A percentile compares a stretch with the other conserved stretches of the same genome.
Evolutionary conservation across 1,140 invertebrate genomes (phyloP).

Genomic region (Eueides isabella): DNA sequence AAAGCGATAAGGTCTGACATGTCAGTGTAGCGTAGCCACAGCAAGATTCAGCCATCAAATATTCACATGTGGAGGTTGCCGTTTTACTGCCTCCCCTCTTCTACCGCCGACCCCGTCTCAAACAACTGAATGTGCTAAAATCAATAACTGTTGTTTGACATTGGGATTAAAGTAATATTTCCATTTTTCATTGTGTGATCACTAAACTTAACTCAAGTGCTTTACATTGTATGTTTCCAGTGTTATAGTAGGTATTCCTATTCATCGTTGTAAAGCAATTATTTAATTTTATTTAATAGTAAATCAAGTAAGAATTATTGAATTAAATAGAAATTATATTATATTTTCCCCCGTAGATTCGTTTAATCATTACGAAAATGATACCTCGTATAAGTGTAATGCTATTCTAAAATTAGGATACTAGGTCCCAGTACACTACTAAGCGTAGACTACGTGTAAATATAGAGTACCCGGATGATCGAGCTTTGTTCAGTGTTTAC

Average conservation of each 20-base stretch:
- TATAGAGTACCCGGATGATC: too few relatives aligned
- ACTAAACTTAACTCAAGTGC: neutral
- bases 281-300: neutral
- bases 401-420: too few relatives aligned
- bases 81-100: constrained; percentile 66
- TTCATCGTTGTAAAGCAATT: neutral
- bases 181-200: constrained; percentile 23
- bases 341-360: neutral
- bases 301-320: neutral
- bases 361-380: too few relatives aligned
- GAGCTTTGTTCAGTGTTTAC: too few relatives aligned
- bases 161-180: constrained; percentile 51
- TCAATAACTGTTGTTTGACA: constrained; percentile 78
- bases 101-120: constrained; percentile 55
- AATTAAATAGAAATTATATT: neutral
- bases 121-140: constrained; percentile 81
- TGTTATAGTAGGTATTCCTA: neutral
- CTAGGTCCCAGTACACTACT: too few relatives aligned
- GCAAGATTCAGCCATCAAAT: constrained; percentile 79
- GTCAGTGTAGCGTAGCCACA: constrained; percentile 52
- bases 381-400: too few relatives aligned
- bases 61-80: constrained; percentile 78
- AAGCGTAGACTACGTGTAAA: too few relatives aligned
- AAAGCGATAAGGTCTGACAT: constrained; percentile 29
- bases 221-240: neutral